phyloP scores from a whole-genome alignment of 2,888 invertebrate species.

The Caenorhabditis sp. region DNA sequence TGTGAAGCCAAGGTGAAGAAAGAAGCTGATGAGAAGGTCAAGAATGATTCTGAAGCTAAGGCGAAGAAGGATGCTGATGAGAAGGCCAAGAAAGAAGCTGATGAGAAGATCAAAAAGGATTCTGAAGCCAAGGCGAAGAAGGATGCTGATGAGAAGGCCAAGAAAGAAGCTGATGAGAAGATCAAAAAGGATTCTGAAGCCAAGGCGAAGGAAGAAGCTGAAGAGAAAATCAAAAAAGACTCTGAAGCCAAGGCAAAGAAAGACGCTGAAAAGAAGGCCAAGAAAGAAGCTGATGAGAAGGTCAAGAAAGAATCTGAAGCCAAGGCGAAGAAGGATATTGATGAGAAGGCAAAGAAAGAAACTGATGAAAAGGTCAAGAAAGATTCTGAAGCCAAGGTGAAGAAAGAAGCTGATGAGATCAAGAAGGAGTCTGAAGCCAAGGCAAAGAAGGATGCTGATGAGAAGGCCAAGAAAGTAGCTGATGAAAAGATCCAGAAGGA shows the following conservation, averaged over 20 bases:
- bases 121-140: too few relatives aligned
- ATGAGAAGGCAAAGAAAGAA: background rate
- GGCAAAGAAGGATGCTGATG: background rate
- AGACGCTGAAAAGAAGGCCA: conserved; percentile 5
- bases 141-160: too few relatives aligned
- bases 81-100: too few relatives aligned
- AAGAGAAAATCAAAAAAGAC: background rate
- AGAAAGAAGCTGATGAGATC: conserved; percentile 1
- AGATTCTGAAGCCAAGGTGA: background rate
- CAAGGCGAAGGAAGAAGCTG: background rate
- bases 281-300: conserved; percentile 7
- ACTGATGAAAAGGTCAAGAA: conserved; percentile 5
- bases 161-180: too few relatives aligned
- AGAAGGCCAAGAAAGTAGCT: conserved; percentile 5
- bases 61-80: too few relatives aligned
- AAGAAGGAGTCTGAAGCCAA: conserved; percentile 6
- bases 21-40: too few relatives aligned
- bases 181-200: background rate
- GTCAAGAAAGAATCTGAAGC: conserved; percentile 8
- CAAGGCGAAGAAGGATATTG: background rate
- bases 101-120: too few relatives aligned
- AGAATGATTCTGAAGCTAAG: too few relatives aligned
- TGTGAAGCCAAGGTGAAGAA: too few relatives aligned
- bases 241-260: conserved; percentile 6
- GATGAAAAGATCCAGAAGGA: conserved; percentile 8